Conservation (phyloP, 2,797 vertebrate genomes). For the Podargus strigoides region DNA sequence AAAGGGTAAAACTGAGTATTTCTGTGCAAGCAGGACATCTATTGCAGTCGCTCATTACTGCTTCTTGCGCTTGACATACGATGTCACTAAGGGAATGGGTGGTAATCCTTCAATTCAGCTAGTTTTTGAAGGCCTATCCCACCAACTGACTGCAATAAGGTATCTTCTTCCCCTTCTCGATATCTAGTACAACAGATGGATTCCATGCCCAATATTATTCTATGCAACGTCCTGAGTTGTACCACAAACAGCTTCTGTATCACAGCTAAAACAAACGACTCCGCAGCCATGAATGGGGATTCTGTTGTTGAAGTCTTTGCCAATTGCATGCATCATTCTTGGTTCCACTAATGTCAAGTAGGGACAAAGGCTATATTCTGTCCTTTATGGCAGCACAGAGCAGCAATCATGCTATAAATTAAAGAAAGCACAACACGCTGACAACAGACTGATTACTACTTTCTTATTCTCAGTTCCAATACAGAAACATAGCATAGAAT, state of each 20-base stretch:
- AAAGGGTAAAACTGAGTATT: neutral
- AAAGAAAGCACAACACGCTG: neutral
- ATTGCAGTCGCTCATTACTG: neutral
- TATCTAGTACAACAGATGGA: neutral
- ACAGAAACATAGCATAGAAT: neutral
- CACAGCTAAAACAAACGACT: conserved; percentile 39
- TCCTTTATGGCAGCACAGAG: neutral
- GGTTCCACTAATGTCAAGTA: neutral
- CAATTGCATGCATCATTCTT: neutral
- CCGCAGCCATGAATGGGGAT: conserved; percentile 28
- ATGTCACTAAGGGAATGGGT: neutral
- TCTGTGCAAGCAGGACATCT: neutral
- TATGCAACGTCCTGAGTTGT: neutral
- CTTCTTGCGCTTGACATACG: neutral
- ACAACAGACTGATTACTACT: neutral
- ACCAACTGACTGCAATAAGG: neutral
- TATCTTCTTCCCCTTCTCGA: neutral
- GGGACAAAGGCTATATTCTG: conserved; percentile 55
- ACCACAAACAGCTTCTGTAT: conserved; percentile 10
- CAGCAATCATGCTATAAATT: neutral
- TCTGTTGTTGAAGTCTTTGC: conserved; percentile 29
- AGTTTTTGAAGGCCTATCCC: neutral
- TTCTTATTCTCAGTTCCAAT: neutral
- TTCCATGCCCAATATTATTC: conserved; percentile 14
- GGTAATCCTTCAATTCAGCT: neutral